A percentile compares a stretch with the other conserved stretches of the same genome.
Conservation (phyloP, 2,113 vertebrate genomes). For the Lipophrys pholis region DNA sequence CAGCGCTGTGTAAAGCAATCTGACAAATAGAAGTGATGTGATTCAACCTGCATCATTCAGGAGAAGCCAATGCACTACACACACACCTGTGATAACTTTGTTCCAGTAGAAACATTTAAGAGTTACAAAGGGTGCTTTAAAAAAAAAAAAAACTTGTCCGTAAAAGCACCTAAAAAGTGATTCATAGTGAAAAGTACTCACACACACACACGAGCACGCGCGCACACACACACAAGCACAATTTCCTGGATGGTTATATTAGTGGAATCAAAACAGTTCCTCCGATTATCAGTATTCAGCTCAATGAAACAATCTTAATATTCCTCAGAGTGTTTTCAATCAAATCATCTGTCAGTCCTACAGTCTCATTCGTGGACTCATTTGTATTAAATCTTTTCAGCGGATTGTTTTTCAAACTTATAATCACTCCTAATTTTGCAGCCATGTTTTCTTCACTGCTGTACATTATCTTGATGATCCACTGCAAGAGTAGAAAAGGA, state of each 20-base stretch:
- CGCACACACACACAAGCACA: too few species aligned
- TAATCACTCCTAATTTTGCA: too few species aligned
- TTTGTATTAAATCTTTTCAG: too few species aligned
- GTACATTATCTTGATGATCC: background rate
- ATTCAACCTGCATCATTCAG: background rate
- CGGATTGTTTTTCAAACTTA: too few species aligned
- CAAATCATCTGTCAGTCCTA: too few species aligned
- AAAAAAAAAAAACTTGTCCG: background rate
- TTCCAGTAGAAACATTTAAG: background rate
- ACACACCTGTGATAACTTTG: slow-evolving; percentile 8
- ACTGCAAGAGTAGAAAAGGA: background rate
- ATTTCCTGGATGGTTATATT: too few species aligned
- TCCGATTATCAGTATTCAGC: too few species aligned
- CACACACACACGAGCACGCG: too few species aligned
- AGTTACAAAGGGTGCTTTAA: background rate
- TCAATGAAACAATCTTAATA: too few species aligned
- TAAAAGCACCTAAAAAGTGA: slow-evolving; percentile 15
- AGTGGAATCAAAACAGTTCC: too few species aligned
- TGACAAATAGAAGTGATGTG: background rate
- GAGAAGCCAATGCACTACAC: background rate
- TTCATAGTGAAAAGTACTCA: background rate
- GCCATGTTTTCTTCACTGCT: background rate
- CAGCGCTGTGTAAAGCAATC: background rate
- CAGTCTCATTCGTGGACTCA: too few species aligned
- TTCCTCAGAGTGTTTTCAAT: too few species aligned